Percentiles rank a stretch among this genome's conserved stretches.
These are phyloP conservation scores for Ciconia maguari DNA, from an alignment of 2,113 vertebrate species.

Conservation along the genomic window DNA sequence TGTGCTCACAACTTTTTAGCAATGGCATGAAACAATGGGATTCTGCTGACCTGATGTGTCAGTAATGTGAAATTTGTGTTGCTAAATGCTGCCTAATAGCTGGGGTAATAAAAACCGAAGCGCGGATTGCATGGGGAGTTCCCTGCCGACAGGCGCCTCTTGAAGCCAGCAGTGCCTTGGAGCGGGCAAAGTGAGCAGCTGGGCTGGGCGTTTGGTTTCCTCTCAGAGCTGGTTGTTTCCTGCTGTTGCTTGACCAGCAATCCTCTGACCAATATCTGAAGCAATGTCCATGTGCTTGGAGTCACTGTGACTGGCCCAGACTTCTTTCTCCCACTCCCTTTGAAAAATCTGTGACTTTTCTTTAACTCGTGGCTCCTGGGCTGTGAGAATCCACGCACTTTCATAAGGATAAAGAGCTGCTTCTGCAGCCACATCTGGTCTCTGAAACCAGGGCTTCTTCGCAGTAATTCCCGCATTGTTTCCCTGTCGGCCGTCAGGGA, in stretches of 20 bases:
- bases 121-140: not conserved
- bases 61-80: not conserved
- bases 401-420: not conserved
- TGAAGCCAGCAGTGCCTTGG: not conserved
- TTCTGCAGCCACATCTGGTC: not conserved
- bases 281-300: not conserved
- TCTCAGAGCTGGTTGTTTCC: not conserved
- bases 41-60: not conserved
- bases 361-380: not conserved
- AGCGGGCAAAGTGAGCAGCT: accelerated
- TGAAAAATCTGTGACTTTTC: not conserved
- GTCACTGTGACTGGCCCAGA: not conserved
- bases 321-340: not conserved
- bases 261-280: not conserved
- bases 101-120: not conserved
- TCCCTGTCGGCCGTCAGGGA: not conserved
- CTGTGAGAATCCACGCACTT: not conserved
- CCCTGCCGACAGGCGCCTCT: not conserved
- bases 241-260: not conserved
- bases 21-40: not conserved
- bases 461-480: not conserved
- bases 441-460: not conserved
- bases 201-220: not conserved
- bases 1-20: not conserved
- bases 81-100: not conserved